A percentile compares a stretch with the other conserved stretches of the same genome.
Conservation (phyloP, 2,113 vertebrate species). For the Scortum barcoo region DNA sequence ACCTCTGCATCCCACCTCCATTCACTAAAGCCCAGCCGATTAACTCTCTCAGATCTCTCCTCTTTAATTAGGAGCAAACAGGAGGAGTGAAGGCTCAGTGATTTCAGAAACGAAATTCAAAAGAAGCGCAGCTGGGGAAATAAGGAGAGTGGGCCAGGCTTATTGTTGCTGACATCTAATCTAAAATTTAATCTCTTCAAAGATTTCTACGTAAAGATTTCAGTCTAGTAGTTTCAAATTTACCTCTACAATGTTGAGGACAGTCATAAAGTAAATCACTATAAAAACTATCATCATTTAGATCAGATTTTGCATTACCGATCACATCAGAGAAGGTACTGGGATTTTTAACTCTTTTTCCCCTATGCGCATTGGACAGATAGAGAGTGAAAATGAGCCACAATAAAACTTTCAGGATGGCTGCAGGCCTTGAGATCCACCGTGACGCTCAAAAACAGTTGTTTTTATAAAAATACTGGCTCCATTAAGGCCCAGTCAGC, state of each 20-base stretch:
- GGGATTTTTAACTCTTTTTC: neutral
- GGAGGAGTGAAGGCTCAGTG: conserved; percentile 34
- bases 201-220: conserved; percentile 16
- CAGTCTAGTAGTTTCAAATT: conserved; percentile 17
- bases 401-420: neutral
- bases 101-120: conserved; percentile 43
- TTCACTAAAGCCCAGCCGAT: conserved; percentile 72
- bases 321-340: neutral
- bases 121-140: conserved; percentile 21
- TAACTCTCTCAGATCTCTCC: conserved; percentile 65
- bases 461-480: neutral
- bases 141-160: conserved; percentile 28
- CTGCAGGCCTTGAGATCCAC: neutral
- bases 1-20: conserved; percentile 51
- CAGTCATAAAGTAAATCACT: neutral
- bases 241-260: neutral
- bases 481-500: conserved; percentile 32
- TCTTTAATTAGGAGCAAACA: conserved; percentile 68
- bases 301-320: neutral
- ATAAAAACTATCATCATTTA: neutral
- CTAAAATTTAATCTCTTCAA: conserved; percentile 17
- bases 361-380: neutral
- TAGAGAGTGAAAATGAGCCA: neutral
- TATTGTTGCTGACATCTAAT: conserved; percentile 24
- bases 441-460: neutral